Percentiles rank a stretch among this genome's conserved stretches.
phyloP scores from a whole-genome alignment of 1,140 invertebrate species.

The Rhagoletis pomonella region DNA sequence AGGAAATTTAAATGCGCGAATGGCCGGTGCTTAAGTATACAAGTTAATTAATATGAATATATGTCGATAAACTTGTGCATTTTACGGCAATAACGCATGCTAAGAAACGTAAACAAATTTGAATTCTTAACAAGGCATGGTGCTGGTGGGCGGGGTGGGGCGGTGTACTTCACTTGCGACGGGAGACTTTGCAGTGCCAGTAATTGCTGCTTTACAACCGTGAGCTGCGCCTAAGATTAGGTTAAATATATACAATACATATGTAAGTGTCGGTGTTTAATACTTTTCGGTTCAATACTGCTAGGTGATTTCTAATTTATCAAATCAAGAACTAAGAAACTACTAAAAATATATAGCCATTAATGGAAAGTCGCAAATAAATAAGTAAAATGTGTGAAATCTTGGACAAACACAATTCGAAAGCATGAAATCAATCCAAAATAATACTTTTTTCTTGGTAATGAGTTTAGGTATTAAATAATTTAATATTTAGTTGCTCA shows the following conservation, averaged over 20 bases:
- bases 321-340: neutral
- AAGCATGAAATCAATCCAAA: neutral
- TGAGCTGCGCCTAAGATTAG: neutral
- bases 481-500: neutral
- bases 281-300: conserved; percentile 20
- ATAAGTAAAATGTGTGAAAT: neutral
- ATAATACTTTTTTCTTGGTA: neutral
- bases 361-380: neutral
- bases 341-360: neutral
- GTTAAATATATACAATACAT: neutral
- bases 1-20: no score
- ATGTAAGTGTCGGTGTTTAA: neutral
- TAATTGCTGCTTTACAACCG: neutral
- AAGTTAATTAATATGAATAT: neutral
- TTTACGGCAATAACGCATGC: neutral
- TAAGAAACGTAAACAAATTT: neutral
- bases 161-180: neutral
- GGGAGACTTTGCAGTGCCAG: conserved; percentile 7
- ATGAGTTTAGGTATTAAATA: conserved; percentile 7
- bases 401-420: neutral
- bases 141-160: neutral
- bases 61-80: neutral
- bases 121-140: neutral
- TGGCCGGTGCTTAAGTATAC: no score
- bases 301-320: neutral